Evolutionary conservation across 2,113 vertebrate genomes (phyloP).

Genomic region (Herpetotheres cachinnans): DNA sequence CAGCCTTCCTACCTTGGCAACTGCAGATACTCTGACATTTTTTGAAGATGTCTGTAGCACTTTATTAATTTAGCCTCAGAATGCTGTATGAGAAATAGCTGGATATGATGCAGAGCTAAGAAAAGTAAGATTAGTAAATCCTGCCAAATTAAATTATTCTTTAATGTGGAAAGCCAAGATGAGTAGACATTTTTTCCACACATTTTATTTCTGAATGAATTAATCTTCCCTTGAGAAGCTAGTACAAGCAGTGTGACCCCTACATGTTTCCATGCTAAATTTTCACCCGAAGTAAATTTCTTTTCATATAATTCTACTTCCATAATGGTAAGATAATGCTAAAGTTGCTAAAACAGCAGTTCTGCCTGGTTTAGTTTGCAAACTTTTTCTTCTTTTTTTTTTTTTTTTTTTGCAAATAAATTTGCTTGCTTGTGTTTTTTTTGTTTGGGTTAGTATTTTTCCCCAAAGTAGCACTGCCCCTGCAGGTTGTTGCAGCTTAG

Average conservation of each 20-base stretch:
- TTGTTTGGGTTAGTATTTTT: background rate
- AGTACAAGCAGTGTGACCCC: rapidly evolving
- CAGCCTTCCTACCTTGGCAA: background rate
- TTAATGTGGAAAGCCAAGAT: background rate
- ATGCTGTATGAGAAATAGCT: background rate
- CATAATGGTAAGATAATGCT: background rate
- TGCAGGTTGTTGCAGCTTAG: background rate
- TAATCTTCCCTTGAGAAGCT: background rate
- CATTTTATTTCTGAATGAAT: background rate
- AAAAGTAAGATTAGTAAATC: background rate
- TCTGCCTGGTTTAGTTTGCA: background rate
- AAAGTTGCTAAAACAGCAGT: background rate
- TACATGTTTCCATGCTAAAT: background rate
- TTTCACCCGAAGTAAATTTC: background rate
- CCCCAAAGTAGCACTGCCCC: rapidly evolving
- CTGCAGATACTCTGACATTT: background rate
- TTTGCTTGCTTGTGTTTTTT: background rate
- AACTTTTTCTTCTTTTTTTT: background rate
- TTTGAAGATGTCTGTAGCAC: background rate
- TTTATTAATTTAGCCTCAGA: background rate
- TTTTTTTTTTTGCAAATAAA: background rate
- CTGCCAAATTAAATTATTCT: background rate
- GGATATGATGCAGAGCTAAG: background rate
- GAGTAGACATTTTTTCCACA: background rate
- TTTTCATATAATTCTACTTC: background rate